These are phyloP conservation scores for Dascyllus trimaculatus DNA, from an alignment of 2,113 vertebrate species.

Conservation along the genomic window DNA sequence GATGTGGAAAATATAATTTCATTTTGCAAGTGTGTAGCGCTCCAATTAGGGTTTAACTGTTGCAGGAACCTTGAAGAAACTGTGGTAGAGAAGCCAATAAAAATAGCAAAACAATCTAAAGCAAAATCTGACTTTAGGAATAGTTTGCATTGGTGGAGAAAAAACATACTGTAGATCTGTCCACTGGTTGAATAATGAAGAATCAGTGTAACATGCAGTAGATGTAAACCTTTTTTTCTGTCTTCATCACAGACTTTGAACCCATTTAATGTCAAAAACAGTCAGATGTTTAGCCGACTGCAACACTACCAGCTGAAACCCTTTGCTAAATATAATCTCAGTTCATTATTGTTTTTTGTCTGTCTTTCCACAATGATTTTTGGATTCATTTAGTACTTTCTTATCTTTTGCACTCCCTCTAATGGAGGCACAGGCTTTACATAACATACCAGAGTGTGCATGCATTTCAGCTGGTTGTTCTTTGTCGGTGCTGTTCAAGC, in stretches of 20 bases:
- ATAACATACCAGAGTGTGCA: not conserved
- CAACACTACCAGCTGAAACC: too few species aligned
- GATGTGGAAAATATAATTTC: not conserved
- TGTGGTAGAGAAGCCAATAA: too few species aligned
- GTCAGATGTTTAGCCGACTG: too few species aligned
- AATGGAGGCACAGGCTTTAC: not conserved
- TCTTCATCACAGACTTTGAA: too few species aligned
- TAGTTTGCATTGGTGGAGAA: not conserved
- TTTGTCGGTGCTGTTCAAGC: slow-evolving; percentile 2
- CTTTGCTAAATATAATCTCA: too few species aligned
- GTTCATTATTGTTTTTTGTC: not conserved
- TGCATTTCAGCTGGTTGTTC: not conserved
- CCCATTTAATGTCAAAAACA: too few species aligned
- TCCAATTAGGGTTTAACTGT: too few species aligned
- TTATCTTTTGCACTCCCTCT: too few species aligned
- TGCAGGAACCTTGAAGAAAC: too few species aligned
- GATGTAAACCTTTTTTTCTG: too few species aligned
- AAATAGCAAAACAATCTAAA: not conserved
- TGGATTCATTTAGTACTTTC: not conserved
- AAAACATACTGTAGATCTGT: not conserved
- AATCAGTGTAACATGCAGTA: not conserved
- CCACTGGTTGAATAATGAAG: not conserved
- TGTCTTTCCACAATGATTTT: not conserved
- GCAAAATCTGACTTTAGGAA: not conserved
- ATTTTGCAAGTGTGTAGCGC: too few species aligned